phyloP scores from a whole-genome alignment of 2,113 vertebrate species.

The Cephalopholis sonnerati region DNA sequence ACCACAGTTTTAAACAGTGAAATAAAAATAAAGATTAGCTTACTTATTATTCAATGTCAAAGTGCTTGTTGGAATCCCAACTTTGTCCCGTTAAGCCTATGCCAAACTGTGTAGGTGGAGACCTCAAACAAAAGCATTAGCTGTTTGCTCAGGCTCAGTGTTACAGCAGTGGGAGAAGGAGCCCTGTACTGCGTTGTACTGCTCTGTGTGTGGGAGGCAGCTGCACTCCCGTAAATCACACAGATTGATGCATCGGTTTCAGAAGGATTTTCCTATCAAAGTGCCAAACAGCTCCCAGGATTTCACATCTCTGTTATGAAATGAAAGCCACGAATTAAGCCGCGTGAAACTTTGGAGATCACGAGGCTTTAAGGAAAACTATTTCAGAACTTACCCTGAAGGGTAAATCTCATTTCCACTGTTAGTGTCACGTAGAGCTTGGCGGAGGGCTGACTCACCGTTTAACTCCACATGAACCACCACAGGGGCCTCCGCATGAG shows the following conservation, averaged over 20 bases:
- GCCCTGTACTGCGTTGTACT: slow-evolving; percentile 4
- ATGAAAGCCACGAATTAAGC: not conserved
- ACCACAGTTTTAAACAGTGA: not conserved
- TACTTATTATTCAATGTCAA: slow-evolving; percentile 24
- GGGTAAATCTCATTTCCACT: not conserved
- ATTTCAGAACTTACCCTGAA: not conserved
- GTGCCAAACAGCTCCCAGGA: not conserved
- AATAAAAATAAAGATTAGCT: slow-evolving; percentile 31
- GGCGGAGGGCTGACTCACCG: not conserved
- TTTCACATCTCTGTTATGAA: not conserved
- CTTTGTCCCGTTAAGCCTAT: slow-evolving; percentile 34
- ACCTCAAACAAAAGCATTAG: slow-evolving; percentile 47
- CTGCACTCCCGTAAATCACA: not conserved
- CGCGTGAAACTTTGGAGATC: not conserved
- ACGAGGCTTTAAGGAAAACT: not conserved
- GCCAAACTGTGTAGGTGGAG: slow-evolving; percentile 47
- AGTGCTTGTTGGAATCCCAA: slow-evolving; percentile 16
- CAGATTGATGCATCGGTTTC: slow-evolving; percentile 6
- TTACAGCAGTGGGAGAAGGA: slow-evolving; percentile 1
- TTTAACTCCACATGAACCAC: slow-evolving; percentile 5
- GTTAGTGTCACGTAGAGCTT: not conserved
- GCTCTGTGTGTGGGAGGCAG: slow-evolving; percentile 16
- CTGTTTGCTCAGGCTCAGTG: slow-evolving; percentile 40
- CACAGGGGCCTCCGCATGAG: not conserved
- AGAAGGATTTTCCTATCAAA: slow-evolving; percentile 22